Conservation (phyloP, 2,797 vertebrate species). For the Melanotaenia pygmaea region DNA sequence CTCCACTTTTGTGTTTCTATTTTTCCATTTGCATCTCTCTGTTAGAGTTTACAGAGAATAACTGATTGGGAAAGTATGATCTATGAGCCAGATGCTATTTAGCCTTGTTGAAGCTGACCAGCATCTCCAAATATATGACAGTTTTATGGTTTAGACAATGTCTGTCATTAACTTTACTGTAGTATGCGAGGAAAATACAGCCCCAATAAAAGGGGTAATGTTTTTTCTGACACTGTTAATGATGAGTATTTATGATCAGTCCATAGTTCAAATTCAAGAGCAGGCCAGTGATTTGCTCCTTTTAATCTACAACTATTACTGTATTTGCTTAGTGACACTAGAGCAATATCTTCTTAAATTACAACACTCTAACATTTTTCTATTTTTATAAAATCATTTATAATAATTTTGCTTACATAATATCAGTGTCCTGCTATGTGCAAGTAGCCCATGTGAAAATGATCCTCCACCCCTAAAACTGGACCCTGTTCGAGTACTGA, state of each 20-base stretch:
- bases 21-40: constrained; percentile 8
- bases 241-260: constrained; percentile 80
- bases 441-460: constrained; percentile 19
- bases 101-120: constrained; percentile 75
- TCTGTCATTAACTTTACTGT: constrained; percentile 85
- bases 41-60: constrained; percentile 9
- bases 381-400: neutral
- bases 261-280: constrained; percentile 72
- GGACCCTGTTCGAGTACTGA: constrained; percentile 16
- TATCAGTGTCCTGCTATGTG: constrained; percentile 1
- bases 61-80: constrained; percentile 46
- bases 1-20: neutral
- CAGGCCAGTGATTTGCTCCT: constrained; percentile 46
- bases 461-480: constrained; percentile 18
- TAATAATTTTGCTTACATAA: neutral
- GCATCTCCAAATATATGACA: constrained; percentile 80
- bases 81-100: constrained; percentile 65
- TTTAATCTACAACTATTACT: constrained; percentile 46
- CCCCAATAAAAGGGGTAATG: constrained; percentile 83
- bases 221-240: constrained; percentile 81
- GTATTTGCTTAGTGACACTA: constrained; percentile 34
- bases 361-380: neutral
- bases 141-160: constrained; percentile 83
- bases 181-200: constrained; percentile 80
- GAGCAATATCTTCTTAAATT: neutral